Evolutionary conservation across 2,888 invertebrate species (phyloP).

Genomic region (Eilema griseolum): DNA sequence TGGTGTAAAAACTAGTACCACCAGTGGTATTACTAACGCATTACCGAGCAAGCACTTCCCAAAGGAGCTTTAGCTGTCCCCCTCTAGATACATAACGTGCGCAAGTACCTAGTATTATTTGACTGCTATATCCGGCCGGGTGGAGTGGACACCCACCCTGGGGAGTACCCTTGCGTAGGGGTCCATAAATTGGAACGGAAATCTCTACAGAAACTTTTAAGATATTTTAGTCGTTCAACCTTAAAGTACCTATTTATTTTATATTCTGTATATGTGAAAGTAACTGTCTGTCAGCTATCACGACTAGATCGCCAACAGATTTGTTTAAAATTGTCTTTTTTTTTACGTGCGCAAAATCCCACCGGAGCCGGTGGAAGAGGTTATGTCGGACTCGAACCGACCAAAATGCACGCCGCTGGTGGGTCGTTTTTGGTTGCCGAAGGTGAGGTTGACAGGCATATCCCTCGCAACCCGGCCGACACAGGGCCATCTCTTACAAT

Average conservation of each 20-base stretch:
- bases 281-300: too few species aligned
- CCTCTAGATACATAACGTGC: not conserved
- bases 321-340: too few species aligned
- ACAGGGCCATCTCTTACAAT: too few species aligned
- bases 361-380: too few species aligned
- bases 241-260: too few species aligned
- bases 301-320: too few species aligned
- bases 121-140: not conserved
- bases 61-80: conserved; percentile 1
- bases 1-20: not conserved
- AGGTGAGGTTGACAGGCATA: too few species aligned
- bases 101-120: conserved; percentile 4
- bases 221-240: not conserved
- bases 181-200: not conserved
- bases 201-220: not conserved
- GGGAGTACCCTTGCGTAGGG: not conserved
- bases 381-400: too few species aligned
- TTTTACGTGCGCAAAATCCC: too few species aligned
- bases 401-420: too few species aligned
- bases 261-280: not conserved
- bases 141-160: not conserved
- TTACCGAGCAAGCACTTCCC: not conserved
- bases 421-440: too few species aligned
- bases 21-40: not conserved
- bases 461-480: too few species aligned